Conservation (phyloP, 64 coral and sea anemone genomes). For the Orbicella faveolata region DNA sequence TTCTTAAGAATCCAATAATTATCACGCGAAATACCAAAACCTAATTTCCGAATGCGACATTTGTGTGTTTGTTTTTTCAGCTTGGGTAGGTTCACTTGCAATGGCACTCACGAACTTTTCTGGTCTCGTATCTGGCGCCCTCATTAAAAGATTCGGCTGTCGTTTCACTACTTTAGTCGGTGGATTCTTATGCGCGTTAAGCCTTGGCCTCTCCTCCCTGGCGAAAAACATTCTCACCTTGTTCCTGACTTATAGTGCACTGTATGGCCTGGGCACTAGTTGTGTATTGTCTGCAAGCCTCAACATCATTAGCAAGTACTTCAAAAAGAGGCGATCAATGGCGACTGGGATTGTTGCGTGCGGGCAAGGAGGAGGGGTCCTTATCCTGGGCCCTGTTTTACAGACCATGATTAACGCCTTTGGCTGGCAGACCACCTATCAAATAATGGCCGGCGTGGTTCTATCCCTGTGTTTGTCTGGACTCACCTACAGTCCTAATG, state of each 20-base stretch:
- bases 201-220: constrained; percentile 35
- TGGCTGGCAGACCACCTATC: constrained; percentile 42
- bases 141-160: constrained; percentile 54
- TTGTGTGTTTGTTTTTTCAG: constrained; percentile 4
- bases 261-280: constrained; percentile 43
- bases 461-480: constrained; percentile 8
- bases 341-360: constrained; percentile 30
- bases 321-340: constrained; percentile 37
- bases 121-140: constrained; percentile 28
- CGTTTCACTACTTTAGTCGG: constrained; percentile 43
- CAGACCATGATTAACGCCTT: constrained; percentile 22
- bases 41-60: too few relatives aligned
- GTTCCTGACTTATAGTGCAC: constrained; percentile 41
- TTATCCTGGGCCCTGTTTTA: constrained; percentile 25
- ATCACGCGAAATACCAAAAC: too few relatives aligned
- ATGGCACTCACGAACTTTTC: constrained; percentile 32
- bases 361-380: constrained; percentile 46
- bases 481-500: constrained; percentile 39
- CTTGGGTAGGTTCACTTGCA: constrained; percentile 52
- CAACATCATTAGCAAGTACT: constrained; percentile 52
- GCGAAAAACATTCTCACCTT: constrained; percentile 34
- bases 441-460: constrained; percentile 45
- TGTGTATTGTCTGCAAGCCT: constrained; percentile 42
- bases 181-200: constrained; percentile 8
- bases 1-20: too few relatives aligned